These are phyloP conservation scores for Napeogenes sylphis DNA, from an alignment of 2,888 invertebrate genomes.

Conservation along the genomic window DNA sequence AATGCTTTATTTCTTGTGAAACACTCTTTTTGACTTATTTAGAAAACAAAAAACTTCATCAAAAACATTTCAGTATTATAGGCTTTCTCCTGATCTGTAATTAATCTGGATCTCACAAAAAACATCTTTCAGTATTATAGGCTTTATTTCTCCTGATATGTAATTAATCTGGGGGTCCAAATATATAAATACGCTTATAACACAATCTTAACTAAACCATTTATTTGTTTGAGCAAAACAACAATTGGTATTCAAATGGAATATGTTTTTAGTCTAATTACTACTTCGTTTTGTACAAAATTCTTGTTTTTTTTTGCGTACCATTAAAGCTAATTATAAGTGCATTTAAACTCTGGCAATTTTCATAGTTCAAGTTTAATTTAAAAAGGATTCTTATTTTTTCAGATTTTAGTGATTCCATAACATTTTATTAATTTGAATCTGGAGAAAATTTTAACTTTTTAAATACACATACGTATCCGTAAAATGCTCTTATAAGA, in stretches of 20 bases:
- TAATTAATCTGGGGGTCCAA: too few species aligned
- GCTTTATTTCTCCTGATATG: too few species aligned
- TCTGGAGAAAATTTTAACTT: too few species aligned
- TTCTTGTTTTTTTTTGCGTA: not conserved
- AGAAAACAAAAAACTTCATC: not conserved
- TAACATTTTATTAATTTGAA: not conserved
- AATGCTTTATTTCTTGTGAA: not conserved
- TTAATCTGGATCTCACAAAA: too few species aligned
- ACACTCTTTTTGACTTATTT: not conserved
- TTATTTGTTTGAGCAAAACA: too few species aligned
- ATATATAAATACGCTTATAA: too few species aligned
- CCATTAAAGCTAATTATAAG: not conserved
- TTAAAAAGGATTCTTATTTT: not conserved
- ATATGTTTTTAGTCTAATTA: not conserved
- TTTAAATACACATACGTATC: too few species aligned
- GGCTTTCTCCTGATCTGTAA: too few species aligned
- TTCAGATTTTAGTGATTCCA: not conserved
- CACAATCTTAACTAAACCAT: too few species aligned
- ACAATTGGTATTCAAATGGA: not conserved
- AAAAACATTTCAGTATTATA: too few species aligned
- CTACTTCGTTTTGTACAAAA: not conserved
- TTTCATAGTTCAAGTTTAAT: not conserved
- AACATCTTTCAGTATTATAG: too few species aligned
- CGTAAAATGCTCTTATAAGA: too few species aligned
- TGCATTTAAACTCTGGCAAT: conserved; percentile 2